A percentile compares a stretch with the other conserved stretches of the same genome.
Conservation (phyloP, 2,113 vertebrate species). For the Corythaixoides concolor region DNA sequence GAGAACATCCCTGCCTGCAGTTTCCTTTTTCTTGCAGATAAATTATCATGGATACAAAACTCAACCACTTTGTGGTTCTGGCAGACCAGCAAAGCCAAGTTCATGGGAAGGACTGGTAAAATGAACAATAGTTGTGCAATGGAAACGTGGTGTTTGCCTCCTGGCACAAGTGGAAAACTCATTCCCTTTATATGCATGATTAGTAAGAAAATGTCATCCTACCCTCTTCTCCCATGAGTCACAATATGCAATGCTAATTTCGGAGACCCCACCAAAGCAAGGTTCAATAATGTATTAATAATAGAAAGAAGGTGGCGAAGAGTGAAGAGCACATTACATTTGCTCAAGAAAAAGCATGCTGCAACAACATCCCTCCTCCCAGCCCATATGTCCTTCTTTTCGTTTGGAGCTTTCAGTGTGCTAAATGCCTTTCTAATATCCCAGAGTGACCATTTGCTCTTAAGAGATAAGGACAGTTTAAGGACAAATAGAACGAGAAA, state of each 20-base stretch:
- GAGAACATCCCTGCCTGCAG: background rate
- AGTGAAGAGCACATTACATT: background rate
- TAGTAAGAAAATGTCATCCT: background rate
- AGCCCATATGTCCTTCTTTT: background rate
- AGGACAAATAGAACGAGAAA: background rate
- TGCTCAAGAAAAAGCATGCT: background rate
- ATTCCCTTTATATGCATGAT: background rate
- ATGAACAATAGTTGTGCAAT: background rate
- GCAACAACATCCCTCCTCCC: background rate
- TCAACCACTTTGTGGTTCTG: background rate
- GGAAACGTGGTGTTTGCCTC: background rate
- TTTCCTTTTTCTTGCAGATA: background rate
- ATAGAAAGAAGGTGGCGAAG: background rate
- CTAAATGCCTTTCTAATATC: background rate
- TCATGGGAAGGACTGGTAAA: background rate
- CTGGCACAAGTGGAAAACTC: background rate
- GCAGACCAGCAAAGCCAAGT: background rate
- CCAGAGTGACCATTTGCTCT: background rate
- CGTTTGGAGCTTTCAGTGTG: background rate
- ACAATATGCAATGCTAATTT: background rate
- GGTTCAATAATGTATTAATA: background rate
- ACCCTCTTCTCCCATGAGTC: background rate
- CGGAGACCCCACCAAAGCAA: background rate
- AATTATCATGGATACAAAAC: background rate
- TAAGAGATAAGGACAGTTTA: background rate